Base-by-base conservation (phyloP, 2,888 invertebrate species). In the Cephus spinipes region DNA sequence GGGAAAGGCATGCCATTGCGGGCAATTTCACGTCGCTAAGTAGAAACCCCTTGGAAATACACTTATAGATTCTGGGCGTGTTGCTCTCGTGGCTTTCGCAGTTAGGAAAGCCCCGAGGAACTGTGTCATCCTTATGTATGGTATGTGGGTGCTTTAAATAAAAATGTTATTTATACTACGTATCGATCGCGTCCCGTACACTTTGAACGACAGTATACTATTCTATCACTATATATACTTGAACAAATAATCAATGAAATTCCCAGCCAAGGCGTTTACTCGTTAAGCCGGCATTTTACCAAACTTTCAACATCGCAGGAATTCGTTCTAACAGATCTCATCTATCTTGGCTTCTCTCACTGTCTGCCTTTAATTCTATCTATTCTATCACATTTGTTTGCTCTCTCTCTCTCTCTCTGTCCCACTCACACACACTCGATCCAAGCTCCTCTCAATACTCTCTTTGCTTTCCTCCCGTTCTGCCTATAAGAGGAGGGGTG, bases 1-100 rank as follows among this genome's bases (percentile, higher is more conserved):
- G 73, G 76, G 55, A 74, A 73, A 68, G 55, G 73, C 40, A 76
- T 76, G 73, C 78, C 78, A 74, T 73, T 69, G 73, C 76, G 36
- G 76, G 69, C 79, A 76, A 77, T 79, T 78, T 75, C 69, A 76
- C 73, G 23, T 12, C 35, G 78, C 12, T 36, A 40, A 77, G 32
- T 23, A 69, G 55, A 55, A 55, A 68, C 23, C 74, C 68, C 33
- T 30, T 75, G 12, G n/a, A 35, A 36, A 36, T 4, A 33, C 12
- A 74, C 71, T 71, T 71, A 71, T 31, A 12, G 31, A 71, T 71
- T 30, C 71, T 23, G 2, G 23, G 23, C 55, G 6, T 55, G 55
- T 55, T 55, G 55, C 55, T 6, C 55, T 55, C 55, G 9, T 55
- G 55, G 9, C 6, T 55, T 23, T 23, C 55, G 55, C 9, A 55